phyloP scores from a whole-genome alignment of 2,797 vertebrate species.

The Yasuhikotakia modesta region DNA sequence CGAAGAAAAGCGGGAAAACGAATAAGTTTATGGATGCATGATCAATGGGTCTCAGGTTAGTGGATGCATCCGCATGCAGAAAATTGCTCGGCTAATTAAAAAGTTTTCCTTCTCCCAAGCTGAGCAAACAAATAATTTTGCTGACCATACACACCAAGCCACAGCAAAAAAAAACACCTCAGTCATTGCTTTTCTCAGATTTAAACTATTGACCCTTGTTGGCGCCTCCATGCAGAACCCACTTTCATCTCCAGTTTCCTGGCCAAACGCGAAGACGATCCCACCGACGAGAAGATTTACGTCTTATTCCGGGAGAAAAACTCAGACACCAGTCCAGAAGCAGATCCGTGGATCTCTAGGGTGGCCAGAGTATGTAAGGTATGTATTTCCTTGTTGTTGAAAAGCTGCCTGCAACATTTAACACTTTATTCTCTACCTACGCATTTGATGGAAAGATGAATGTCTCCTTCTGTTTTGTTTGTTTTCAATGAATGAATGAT shows the following conservation, averaged over 20 bases:
- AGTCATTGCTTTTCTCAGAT: background rate
- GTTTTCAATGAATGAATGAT: background rate
- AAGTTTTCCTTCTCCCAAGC: background rate
- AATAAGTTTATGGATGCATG: slow-evolving; percentile 75
- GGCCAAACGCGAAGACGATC: slow-evolving; percentile 67
- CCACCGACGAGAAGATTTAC: slow-evolving; percentile 79
- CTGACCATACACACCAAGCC: background rate
- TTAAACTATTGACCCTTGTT: slow-evolving; percentile 5
- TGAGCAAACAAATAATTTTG: background rate
- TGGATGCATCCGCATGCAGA: too few species aligned
- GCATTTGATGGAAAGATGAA: background rate
- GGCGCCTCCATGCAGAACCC: slow-evolving; percentile 67
- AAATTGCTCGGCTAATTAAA: background rate
- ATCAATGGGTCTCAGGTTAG: slow-evolving; percentile 73
- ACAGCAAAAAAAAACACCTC: background rate
- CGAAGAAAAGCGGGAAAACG: slow-evolving; percentile 71
- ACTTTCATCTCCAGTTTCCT: slow-evolving; percentile 74
- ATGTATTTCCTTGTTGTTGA: background rate
- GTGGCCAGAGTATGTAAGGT: slow-evolving; percentile 82
- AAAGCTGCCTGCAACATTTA: background rate
- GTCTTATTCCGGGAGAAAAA: slow-evolving; percentile 81
- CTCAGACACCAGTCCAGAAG: slow-evolving; percentile 72
- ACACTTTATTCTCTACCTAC: background rate
- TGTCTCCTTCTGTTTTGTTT: background rate
- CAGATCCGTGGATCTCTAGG: slow-evolving; percentile 78